phyloP scores from a whole-genome alignment of 2,113 vertebrate species.

The Indicator maculatus region DNA sequence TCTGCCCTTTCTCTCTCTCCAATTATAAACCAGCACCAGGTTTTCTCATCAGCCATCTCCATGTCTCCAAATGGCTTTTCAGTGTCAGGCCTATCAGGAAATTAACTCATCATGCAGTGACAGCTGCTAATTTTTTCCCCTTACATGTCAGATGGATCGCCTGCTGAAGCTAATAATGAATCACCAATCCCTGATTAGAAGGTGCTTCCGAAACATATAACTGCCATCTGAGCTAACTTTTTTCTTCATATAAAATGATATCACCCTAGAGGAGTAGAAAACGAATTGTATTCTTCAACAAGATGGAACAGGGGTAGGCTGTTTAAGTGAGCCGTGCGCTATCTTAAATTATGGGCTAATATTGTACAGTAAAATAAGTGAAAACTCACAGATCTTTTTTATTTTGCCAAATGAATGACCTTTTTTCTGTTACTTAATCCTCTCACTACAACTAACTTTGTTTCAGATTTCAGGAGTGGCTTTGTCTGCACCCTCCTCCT shows the following conservation, averaged over 20 bases:
- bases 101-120: conserved; percentile 95
- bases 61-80: conserved; percentile 86
- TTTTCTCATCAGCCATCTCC: conserved; percentile 89
- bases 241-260: conserved; percentile 82
- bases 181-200: conserved; percentile 93
- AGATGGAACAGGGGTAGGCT: conserved; percentile 60
- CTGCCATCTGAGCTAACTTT: conserved; percentile 82
- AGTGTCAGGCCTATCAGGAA: conserved; percentile 95
- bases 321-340: conserved; percentile 52
- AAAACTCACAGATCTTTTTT: conserved; percentile 68
- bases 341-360: conserved; percentile 75
- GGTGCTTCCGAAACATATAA: conserved; percentile 85
- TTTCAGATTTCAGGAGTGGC: conserved; percentile 8
- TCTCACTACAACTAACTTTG: conserved; percentile 50
- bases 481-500: not conserved
- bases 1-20: conserved; percentile 85
- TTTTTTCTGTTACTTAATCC: conserved; percentile 20
- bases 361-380: conserved; percentile 64
- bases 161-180: conserved; percentile 94
- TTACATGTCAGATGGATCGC: conserved; percentile 92
- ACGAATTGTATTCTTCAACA: conserved; percentile 74
- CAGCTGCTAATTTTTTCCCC: conserved; percentile 98
- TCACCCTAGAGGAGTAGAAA: conserved; percentile 77
- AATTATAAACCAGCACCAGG: conserved; percentile 88
- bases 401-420: conserved; percentile 56